Evolutionary conservation across 2,113 vertebrate species (phyloP).

Genomic region (Gopherus evgoodei): DNA sequence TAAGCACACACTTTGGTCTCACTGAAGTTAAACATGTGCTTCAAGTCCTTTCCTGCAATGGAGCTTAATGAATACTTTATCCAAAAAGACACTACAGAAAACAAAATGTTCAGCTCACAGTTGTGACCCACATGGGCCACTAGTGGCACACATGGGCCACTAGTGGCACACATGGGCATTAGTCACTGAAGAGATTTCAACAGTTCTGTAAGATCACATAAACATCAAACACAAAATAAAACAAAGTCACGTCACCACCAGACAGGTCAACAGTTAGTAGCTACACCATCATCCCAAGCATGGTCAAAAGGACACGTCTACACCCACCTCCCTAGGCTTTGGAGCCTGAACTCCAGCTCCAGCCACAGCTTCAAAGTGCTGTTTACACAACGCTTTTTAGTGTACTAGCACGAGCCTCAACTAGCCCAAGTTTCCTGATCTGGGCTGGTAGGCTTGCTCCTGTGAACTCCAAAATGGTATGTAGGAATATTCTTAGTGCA

Average conservation of each 20-base stretch:
- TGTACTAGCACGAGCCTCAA: neutral
- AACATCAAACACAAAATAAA: neutral
- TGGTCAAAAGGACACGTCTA: neutral
- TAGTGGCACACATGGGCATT: neutral
- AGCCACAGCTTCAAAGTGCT: neutral
- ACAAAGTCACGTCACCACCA: neutral
- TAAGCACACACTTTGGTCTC: neutral
- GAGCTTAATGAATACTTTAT: neutral
- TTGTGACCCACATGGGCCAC: neutral
- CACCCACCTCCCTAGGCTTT: neutral
- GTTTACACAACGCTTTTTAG: neutral
- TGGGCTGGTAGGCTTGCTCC: neutral
- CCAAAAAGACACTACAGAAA: neutral
- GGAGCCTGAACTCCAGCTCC: neutral
- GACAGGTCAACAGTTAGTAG: accelerated
- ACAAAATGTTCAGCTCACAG: neutral
- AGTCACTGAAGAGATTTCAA: neutral
- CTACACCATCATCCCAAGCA: neutral
- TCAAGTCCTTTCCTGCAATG: neutral
- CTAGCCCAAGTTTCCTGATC: neutral
- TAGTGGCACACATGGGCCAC: neutral
- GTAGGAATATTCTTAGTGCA: neutral
- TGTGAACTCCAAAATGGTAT: neutral
- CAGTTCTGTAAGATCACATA: accelerated
- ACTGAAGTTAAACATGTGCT: accelerated